Base-by-base conservation (phyloP, 1,140 invertebrate genomes). In the Zeugodacus cucurbitae region DNA sequence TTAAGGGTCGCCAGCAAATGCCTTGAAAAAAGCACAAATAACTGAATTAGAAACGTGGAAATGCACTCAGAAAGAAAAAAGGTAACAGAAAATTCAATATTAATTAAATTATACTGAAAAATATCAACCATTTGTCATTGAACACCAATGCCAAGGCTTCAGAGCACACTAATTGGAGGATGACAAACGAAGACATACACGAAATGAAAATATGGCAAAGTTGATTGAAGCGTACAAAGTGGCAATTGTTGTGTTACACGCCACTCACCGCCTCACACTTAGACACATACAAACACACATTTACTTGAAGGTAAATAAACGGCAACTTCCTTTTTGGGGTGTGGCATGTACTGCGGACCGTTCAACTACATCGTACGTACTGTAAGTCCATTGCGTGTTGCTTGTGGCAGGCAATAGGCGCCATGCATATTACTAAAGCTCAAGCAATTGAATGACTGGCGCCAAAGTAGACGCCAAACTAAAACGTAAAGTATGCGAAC, bases 321-420 rank as follows among this genome's bases (percentile, higher is more conserved):
- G 74, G 74, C 74, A 26, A 82, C 74, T 82, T 82, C 74, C 74
- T 82, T 48, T 82, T 82, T 82, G n/a, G 74, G 74, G 74, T 82
- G 74, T 48, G 74, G 20, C 74, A 22, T 44, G 41, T 11, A 82
- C 41, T 82, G 26, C 70, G 17, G 32, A 78, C 17, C 4, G 22
- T 10, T 37, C 7, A 34, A 70, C 14, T 70, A 34, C n/a, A 8
- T 11, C 26, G 74, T 48, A 48, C 22, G 41, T 78, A 78, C 70
- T 22, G 44, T 48, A 29, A 4, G 74, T 41, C n/a, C 41, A 82
- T 82, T 82, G 74, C 74, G 74, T 82, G 74, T 82, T 17, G 41
- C 74, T 82, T 48, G 74, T 82, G 41, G 74, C 37, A 82, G 74
- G 74, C 74, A 48, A n/a, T 26, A 82, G 74, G 74, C 74, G 74